phyloP scores from a whole-genome alignment of 1,140 invertebrate genomes.

The Drosophila erecta region DNA sequence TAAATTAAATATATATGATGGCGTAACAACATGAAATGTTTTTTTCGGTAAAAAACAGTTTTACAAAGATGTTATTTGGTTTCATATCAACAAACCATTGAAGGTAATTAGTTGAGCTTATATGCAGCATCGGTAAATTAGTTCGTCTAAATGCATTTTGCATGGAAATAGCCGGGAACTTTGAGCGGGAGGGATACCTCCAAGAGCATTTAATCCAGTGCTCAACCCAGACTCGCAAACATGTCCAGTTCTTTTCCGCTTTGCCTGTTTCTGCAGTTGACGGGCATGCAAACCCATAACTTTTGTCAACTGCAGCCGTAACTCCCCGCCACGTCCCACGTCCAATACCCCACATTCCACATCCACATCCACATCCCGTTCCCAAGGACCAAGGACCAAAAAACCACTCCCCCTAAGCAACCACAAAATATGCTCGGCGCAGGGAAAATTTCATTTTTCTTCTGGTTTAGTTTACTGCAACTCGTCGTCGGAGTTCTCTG shows the following conservation, averaged over 20 bases:
- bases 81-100: too few species aligned
- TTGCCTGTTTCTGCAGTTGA: constrained; percentile 50
- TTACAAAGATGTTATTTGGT: too few species aligned
- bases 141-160: neutral
- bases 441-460: constrained; percentile 66
- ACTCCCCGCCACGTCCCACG: constrained; percentile 16
- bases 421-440: constrained; percentile 71
- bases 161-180: neutral
- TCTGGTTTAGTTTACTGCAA: constrained; percentile 68
- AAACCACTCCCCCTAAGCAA: constrained; percentile 32
- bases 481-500: constrained; percentile 28
- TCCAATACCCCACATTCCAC: too few species aligned
- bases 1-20: too few species aligned
- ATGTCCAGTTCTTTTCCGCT: constrained; percentile 44
- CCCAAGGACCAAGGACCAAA: constrained; percentile 5
- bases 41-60: too few species aligned
- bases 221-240: constrained; percentile 12
- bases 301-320: constrained; percentile 66
- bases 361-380: constrained; percentile 5
- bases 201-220: constrained; percentile 21
- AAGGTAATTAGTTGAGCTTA: neutral
- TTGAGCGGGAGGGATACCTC: neutral
- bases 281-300: constrained; percentile 77
- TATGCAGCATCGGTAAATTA: neutral
- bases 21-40: too few species aligned